Conservation (phyloP, 2,797 vertebrate species). For the Trichosurus vulpecula region DNA sequence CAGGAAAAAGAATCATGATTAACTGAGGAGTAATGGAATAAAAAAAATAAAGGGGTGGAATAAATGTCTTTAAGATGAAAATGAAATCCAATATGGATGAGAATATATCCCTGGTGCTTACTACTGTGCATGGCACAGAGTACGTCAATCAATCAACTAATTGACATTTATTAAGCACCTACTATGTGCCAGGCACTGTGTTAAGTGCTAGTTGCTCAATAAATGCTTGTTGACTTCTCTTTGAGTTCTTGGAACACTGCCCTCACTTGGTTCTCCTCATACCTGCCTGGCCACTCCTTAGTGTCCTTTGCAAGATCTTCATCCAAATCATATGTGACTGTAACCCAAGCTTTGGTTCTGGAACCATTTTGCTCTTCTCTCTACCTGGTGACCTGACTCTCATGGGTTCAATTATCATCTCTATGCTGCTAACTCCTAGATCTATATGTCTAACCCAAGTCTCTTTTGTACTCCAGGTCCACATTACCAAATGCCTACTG, state of each 20-base stretch:
- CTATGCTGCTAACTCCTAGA: background rate
- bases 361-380: too few species aligned
- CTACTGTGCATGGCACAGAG: background rate
- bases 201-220: background rate
- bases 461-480: background rate
- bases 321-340: background rate
- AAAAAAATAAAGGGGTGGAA: background rate
- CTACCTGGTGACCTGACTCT: too few species aligned
- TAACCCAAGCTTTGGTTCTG: too few species aligned
- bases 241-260: background rate
- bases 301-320: background rate
- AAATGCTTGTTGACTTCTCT: background rate
- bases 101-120: background rate
- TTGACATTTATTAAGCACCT: background rate
- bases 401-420: too few species aligned
- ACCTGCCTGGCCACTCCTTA: background rate
- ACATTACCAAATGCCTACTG: background rate
- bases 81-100: background rate
- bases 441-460: background rate
- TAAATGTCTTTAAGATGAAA: background rate
- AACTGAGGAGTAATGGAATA: background rate
- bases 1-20: background rate
- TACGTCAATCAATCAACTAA: background rate
- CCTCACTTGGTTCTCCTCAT: background rate
- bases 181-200: background rate